Evolutionary conservation across 1,140 invertebrate genomes (phyloP).

Genomic region (Panonychus citri): DNA sequence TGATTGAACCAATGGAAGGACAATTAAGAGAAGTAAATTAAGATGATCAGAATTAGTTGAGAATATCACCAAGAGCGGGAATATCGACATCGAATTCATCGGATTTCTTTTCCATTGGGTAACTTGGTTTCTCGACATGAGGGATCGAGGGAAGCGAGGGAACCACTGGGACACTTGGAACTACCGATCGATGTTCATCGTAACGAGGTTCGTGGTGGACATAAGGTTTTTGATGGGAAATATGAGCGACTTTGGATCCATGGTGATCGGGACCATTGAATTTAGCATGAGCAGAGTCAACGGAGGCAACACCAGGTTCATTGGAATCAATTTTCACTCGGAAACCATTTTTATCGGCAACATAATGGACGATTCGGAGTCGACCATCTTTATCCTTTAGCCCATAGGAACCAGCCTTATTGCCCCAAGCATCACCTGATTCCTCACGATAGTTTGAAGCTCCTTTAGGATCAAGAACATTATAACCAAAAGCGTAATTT

Average conservation of each 20-base stretch:
- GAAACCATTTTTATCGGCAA: constrained; percentile 11
- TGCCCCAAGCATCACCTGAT: constrained; percentile 14
- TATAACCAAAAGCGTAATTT: constrained; percentile 15
- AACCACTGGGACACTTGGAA: too few relatives aligned
- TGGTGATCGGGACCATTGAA: constrained; percentile 4
- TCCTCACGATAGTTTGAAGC: constrained; percentile 13
- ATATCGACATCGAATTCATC: too few relatives aligned
- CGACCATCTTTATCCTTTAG: constrained; percentile 12
- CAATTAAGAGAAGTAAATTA: too few relatives aligned
- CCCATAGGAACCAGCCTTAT: constrained; percentile 12
- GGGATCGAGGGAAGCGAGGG: too few relatives aligned
- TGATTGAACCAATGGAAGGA: too few relatives aligned
- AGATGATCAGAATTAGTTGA: too few relatives aligned
- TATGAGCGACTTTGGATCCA: background rate
- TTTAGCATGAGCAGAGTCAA: constrained; percentile 3
- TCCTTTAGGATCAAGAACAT: constrained; percentile 10
- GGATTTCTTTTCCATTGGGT: too few relatives aligned
- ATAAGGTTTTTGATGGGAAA: too few relatives aligned
- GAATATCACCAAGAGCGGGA: too few relatives aligned
- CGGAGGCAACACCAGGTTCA: constrained; percentile 8
- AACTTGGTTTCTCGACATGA: too few relatives aligned
- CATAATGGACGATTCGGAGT: constrained; percentile 12
- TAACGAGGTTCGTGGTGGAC: background rate
- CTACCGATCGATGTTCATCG: background rate
- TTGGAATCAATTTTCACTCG: constrained; percentile 10